A percentile compares a stretch with the other conserved stretches of the same genome.
These are phyloP conservation scores for Caiman crocodilus DNA, from an alignment of 2,797 vertebrate species.

Conservation along the genomic window DNA sequence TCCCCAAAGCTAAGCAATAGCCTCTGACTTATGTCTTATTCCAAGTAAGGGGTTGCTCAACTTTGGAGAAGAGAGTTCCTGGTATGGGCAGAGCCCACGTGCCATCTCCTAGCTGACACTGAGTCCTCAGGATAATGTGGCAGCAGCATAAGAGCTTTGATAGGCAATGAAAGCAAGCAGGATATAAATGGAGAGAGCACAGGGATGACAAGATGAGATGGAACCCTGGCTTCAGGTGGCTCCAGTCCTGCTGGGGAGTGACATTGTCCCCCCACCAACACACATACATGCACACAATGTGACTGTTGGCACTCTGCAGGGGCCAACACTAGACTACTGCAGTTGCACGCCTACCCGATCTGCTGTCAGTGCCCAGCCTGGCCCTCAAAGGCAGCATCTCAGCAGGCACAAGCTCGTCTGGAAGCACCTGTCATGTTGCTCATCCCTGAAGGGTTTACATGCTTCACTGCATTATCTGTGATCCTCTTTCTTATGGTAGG, in stretches of 20 bases:
- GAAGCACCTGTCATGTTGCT: not conserved
- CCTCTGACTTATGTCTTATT: not conserved
- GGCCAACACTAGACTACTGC: not conserved
- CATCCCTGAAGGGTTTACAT: not conserved
- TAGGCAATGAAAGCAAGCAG: not conserved
- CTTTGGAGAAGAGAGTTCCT: too few species aligned
- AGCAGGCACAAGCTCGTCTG: not conserved
- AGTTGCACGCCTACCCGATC: not conserved
- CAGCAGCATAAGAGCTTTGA: not conserved
- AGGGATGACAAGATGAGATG: not conserved
- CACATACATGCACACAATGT: too few species aligned
- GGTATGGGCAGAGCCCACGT: too few species aligned
- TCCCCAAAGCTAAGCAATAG: not conserved
- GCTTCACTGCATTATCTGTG: not conserved
- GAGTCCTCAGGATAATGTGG: not conserved
- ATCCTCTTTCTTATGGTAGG: too few species aligned
- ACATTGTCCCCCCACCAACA: too few species aligned
- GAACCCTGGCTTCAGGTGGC: not conserved
- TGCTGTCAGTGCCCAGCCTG: not conserved
- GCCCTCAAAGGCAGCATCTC: not conserved
- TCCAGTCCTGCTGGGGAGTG: not conserved
- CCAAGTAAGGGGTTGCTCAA: too few species aligned
- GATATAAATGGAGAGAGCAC: not conserved
- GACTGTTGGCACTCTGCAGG: not conserved
- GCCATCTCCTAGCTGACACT: too few species aligned